Base-by-base conservation (phyloP, 2,797 vertebrate species). In the Bradypus variegatus region DNA sequence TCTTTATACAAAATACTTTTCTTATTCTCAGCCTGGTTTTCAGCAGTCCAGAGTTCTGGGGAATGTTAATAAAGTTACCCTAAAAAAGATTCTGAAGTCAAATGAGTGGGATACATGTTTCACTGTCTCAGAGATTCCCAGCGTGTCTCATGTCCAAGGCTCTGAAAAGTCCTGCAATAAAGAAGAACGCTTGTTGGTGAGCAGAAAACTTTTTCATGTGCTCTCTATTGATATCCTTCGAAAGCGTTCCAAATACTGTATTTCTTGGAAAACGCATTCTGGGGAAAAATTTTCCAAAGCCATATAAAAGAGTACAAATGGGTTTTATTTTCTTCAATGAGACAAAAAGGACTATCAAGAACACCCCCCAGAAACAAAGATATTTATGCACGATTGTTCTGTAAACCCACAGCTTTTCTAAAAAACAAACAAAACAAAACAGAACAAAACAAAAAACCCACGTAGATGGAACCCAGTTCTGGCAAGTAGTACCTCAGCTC, bases 401-500 rank as follows among this genome's bases (percentile, higher is more conserved):
- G 50, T 45, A 45, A 45, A 45, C 41, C 41, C 15, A 4, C 53
- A 55, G 18, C 15, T 16, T 55, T 16, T 55, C 53, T 55, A 55
- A 55, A 45, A 45, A 45, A 45, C 41, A 45, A 45, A 45, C 41
- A 45, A 5, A 45, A 45, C 41, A 5, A 45, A 45, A 45, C 41
- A 5, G 8, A 45, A 45, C 41, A 4, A 7, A 19, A 21, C 6
- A 58, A 58, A 58, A 58, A 21, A 58, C 18, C 55, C 55, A 58
- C 55, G 19, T 8, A 21, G 55, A 21, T 25, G 1, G 16, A 80
- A 23, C 5, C 18, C 23, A 19, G 12, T 21, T 5, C 3, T 0
- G 4, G 3, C 5, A 3, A 67, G 62, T 29, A 13, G 23, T 18
- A 3, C 29, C 1, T 9, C 1, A 1, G 3, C 19, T 11, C 8